Percentiles rank a stretch among this genome's conserved stretches.
Conservation (phyloP, 2,797 vertebrate genomes). For the Scomberomorus guttatus region DNA sequence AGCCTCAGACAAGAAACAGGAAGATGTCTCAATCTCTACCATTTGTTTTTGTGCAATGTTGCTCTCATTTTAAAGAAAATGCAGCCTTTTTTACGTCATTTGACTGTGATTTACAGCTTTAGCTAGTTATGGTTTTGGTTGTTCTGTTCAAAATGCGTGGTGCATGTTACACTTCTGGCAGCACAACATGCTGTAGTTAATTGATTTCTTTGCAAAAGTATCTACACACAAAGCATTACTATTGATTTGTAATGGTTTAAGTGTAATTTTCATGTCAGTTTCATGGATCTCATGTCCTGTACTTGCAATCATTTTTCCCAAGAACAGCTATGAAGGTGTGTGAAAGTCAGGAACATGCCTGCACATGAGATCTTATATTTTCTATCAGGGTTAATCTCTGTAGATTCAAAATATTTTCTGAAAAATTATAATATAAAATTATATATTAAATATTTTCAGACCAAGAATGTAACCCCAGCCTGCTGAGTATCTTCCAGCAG, state of each 20-base stretch:
- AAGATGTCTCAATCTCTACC: too few species aligned
- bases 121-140: slow-evolving; percentile 4
- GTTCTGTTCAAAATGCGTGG: slow-evolving; percentile 1
- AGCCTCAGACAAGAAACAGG: background rate
- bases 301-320: background rate
- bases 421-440: too few species aligned
- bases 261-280: slow-evolving; percentile 8
- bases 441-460: too few species aligned
- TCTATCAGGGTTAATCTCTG: background rate
- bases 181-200: background rate
- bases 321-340: background rate
- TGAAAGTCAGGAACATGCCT: background rate
- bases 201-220: background rate
- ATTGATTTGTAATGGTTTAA: slow-evolving; percentile 5
- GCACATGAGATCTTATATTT: background rate
- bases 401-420: background rate
- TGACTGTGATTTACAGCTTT: background rate
- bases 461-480: slow-evolving; percentile 90
- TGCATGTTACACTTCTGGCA: background rate
- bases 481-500: slow-evolving; percentile 90
- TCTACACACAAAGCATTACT: background rate
- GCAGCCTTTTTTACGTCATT: background rate
- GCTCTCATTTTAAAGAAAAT: background rate
- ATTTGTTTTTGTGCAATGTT: background rate
- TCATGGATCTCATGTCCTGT: slow-evolving; percentile 7